Percentiles rank a stretch among this genome's conserved stretches.
Conservation (phyloP, 2,888 invertebrate species). For the Galerucella calmariensis region DNA sequence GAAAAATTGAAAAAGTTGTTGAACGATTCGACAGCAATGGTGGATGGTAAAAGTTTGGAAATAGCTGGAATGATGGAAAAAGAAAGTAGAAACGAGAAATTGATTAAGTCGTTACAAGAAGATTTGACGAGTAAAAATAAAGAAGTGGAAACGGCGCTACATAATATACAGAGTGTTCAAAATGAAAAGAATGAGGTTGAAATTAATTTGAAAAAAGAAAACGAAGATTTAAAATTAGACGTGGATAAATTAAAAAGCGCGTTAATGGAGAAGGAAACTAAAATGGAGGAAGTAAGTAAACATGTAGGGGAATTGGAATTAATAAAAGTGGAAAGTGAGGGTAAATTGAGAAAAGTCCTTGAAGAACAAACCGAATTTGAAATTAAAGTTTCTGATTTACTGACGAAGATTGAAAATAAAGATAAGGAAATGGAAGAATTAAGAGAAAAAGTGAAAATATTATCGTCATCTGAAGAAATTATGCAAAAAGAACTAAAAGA, state of each 20-base stretch:
- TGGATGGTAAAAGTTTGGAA: constrained; percentile 36
- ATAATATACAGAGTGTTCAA: constrained; percentile 60
- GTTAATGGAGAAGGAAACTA: constrained; percentile 31
- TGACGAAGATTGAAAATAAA: constrained; percentile 47
- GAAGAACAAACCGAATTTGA: constrained; percentile 48
- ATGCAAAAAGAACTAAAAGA: constrained; percentile 25
- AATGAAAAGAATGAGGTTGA: constrained; percentile 56
- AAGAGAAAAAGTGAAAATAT: constrained; percentile 61
- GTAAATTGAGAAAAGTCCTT: constrained; percentile 44
- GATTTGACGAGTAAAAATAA: constrained; percentile 57
- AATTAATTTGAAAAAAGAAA: constrained; percentile 55
- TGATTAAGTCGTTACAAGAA: constrained; percentile 57
- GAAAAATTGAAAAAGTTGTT: constrained; percentile 34
- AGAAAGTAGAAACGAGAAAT: constrained; percentile 54
- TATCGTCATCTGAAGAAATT: constrained; percentile 33
- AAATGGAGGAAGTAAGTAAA: constrained; percentile 44
- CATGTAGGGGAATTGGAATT: constrained; percentile 31
- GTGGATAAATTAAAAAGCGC: constrained; percentile 58
- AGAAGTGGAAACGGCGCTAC: constrained; percentile 49
- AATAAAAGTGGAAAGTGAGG: constrained; percentile 44
- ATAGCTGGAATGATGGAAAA: constrained; percentile 28
- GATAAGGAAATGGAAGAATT: constrained; percentile 46
- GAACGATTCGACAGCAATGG: constrained; percentile 35
- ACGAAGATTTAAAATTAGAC: constrained; percentile 57
- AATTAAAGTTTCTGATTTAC: constrained; percentile 42